Base-by-base conservation (phyloP, 2,888 invertebrate species). In the Fragum fragum region DNA sequence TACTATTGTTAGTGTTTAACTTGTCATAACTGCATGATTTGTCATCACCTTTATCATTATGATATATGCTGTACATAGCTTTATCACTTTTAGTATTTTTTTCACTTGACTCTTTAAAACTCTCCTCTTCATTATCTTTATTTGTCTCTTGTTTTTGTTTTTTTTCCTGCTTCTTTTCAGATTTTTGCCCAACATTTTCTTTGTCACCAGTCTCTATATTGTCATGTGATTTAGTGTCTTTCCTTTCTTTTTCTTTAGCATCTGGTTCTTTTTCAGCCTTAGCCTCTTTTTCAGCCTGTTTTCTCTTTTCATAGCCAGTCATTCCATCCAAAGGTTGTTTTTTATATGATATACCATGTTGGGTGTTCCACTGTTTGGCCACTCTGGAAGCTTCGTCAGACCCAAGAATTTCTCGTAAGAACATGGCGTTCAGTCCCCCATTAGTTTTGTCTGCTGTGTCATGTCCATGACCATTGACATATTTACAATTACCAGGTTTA, bases 401-500 rank as follows among this genome's bases (percentile, higher is more conserved):
- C n/a, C 59, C 72, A 1, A 72, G 29, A 26, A 72, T 26, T 39
- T 72, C 72, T 18, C 36, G 47, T 32, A 73, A 26, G 1, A 63
- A 66, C 79, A 61, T 66, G 18, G 70, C 53, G 18, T 74, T 70
- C 1, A 79, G 47, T 21, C 71, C 47, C 16, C 47, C 47, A 16
- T 47, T 16, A 14, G 47, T 47, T 47, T 47, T 47, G n/a, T 47
- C 47, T 47, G 2, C 47, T n/a, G 14, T 3, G 47, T 14, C 47
- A n/a, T 9, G 18, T 47, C 7, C 2, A 14, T 14, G 47, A 47
- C 47, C 47, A 14, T 47, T 47, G 3, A n/a, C 7, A 47, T n/a
- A 14, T 47, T 47, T 47, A 47, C 47, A 47, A 47, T 16, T 9
- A 47, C 47, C 14, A n/a, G 14, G 47, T 69, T 71, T 57, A 11